A percentile compares a stretch with the other conserved stretches of the same genome.
These are phyloP conservation scores for Acanthosepion esculentum DNA, from an alignment of 2,888 invertebrate species.

Conservation along the genomic window DNA sequence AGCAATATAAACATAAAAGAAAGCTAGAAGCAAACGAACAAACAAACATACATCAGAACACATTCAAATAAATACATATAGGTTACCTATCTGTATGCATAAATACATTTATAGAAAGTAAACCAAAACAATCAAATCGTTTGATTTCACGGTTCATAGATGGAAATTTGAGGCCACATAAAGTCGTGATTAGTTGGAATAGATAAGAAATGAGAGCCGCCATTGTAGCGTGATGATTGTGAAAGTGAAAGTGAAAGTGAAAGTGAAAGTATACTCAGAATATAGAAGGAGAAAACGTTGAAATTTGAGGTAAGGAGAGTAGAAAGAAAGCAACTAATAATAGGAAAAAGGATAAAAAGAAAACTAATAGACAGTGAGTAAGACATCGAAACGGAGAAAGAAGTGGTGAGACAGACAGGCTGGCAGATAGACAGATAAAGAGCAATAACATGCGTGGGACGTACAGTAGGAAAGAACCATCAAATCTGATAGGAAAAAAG, in stretches of 20 bases:
- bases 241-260: background rate
- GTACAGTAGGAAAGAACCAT: too few species aligned
- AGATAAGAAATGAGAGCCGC: background rate
- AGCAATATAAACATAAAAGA: too few species aligned
- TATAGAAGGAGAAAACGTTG: background rate
- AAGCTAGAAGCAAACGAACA: too few species aligned
- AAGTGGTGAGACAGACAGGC: background rate
- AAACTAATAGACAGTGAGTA: background rate
- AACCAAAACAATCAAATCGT: background rate
- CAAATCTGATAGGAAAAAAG: too few species aligned
- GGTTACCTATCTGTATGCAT: background rate
- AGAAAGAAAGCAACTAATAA: background rate
- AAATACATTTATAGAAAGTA: background rate
- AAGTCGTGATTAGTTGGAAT: constrained; percentile 22
- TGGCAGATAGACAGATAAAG: too few species aligned
- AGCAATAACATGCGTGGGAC: too few species aligned
- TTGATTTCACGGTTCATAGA: constrained; percentile 33
- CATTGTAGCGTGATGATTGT: background rate
- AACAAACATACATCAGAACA: constrained; percentile 44
- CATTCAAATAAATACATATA: background rate
- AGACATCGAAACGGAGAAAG: background rate
- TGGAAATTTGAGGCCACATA: constrained; percentile 33
- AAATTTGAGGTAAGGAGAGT: background rate
- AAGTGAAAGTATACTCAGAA: background rate
- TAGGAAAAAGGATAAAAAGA: background rate